Evolutionary conservation across 2,113 vertebrate species (phyloP).

Genomic region (Eudyptes chrysolophus): DNA sequence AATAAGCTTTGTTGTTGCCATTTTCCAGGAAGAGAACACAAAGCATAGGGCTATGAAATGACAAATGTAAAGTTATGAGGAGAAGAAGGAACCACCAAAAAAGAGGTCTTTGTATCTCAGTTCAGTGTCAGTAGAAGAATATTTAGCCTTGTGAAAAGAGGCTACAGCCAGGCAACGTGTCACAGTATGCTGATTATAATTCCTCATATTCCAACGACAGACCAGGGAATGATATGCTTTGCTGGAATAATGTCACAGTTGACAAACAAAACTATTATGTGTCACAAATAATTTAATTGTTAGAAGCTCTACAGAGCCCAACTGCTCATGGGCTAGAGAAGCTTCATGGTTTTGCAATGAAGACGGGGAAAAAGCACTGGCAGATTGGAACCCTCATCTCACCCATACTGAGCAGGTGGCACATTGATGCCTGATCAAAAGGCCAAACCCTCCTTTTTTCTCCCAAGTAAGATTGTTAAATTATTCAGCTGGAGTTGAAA

Average conservation of each 20-base stretch:
- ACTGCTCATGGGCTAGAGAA: neutral
- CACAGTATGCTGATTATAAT: neutral
- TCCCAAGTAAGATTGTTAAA: neutral
- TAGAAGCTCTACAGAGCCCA: neutral
- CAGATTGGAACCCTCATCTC: neutral
- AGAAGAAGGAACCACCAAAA: neutral
- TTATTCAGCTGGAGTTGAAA: neutral
- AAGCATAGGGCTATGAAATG: neutral
- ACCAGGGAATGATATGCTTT: neutral
- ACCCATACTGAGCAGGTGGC: neutral
- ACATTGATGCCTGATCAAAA: neutral
- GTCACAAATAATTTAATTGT: neutral
- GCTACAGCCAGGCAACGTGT: neutral
- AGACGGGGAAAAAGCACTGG: neutral
- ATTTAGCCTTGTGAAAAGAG: neutral
- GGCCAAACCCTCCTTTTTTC: neutral
- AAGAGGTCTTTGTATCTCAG: neutral
- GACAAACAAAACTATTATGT: neutral
- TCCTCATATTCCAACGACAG: neutral
- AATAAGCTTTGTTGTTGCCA: neutral
- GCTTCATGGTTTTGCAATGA: neutral
- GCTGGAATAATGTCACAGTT: neutral
- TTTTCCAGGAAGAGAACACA: neutral
- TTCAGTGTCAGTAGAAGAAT: neutral
- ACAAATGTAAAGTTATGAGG: neutral